Base-by-base conservation (phyloP, 2,888 invertebrate species). In the Andrena fulva region DNA sequence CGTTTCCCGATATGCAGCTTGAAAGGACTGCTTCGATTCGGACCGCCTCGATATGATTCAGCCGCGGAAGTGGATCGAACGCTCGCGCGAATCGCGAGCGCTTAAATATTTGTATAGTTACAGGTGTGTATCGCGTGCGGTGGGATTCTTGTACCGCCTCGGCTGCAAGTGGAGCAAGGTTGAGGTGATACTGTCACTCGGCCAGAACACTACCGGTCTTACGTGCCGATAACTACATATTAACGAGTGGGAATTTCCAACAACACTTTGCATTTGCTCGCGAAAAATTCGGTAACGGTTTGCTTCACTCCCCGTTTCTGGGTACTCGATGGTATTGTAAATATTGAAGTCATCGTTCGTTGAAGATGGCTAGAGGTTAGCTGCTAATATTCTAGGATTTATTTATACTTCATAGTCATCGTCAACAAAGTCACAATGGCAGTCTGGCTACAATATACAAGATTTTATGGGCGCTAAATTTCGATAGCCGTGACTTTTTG, bases 101-200 rank as follows among this genome's bases (percentile, higher is more conserved):
- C 16, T 75, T 63, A 69, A 75, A 80, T 81, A 77, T 85, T 74
- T 64, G 59, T 66, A 69, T 68, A 75, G 66, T 70, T 31, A 68
- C 29, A 20, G 56, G 10, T 0, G 52, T 64, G 59, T 73, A 62
- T 84, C 35, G 4, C 62, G 50, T 52, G 62, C 48, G 33, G 59
- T 73, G 2, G 66, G 66, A 85, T 82, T 82, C 81, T 76, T 60
- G 29, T 35, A 50, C 52, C 35, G 78, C 70, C 62, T 84, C 63
- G 71, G 20, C 42, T 59, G 69, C 50, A 87, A 86, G 77, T 88
- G 50, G 83, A 83, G 88, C 88, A 86, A 88, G 86, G 87, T 88
- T 86, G 81, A 88, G 83, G 81, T 83, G 85, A 87, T 87, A 84
- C 77, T 60, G 82, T 83, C 81, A 80, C 72, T 69, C 62, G 66